phyloP scores from a whole-genome alignment of 2,113 vertebrate species.

The Corythaixoides concolor region DNA sequence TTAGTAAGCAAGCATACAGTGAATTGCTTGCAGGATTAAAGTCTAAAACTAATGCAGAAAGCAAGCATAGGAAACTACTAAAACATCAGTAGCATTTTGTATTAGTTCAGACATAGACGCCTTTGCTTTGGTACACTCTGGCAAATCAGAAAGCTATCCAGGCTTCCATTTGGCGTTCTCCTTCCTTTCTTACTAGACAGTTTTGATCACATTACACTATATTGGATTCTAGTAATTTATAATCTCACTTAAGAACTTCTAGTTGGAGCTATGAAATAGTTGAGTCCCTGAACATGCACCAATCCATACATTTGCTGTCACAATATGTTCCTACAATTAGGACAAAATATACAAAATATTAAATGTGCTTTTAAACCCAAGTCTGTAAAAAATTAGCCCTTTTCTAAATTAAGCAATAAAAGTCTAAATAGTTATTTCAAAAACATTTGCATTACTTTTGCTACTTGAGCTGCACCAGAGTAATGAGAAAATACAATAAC shows the following conservation, averaged over 20 bases:
- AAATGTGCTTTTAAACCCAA: not conserved
- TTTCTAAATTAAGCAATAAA: not conserved
- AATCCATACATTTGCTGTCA: not conserved
- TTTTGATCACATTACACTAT: not conserved
- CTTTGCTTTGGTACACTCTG: not conserved
- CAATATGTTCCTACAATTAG: not conserved
- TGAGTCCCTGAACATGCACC: not conserved
- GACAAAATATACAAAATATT: not conserved
- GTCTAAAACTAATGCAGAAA: not conserved
- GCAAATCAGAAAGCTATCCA: not conserved
- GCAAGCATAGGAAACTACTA: not conserved
- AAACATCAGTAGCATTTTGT: not conserved
- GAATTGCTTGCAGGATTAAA: not conserved
- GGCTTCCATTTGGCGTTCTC: not conserved
- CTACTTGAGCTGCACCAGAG: not conserved
- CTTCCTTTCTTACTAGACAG: not conserved
- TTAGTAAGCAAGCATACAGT: not conserved
- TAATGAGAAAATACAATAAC: not conserved
- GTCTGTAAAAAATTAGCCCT: not conserved
- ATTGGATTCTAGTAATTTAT: not conserved
- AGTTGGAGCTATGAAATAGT: not conserved
- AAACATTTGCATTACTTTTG: not conserved
- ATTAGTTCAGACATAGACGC: not conserved
- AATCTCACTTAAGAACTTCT: not conserved
- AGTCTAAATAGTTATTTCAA: not conserved